These are phyloP conservation scores for Apodemus speciosus DNA, from an alignment of 2,113 vertebrate species.

Conservation along the genomic window DNA sequence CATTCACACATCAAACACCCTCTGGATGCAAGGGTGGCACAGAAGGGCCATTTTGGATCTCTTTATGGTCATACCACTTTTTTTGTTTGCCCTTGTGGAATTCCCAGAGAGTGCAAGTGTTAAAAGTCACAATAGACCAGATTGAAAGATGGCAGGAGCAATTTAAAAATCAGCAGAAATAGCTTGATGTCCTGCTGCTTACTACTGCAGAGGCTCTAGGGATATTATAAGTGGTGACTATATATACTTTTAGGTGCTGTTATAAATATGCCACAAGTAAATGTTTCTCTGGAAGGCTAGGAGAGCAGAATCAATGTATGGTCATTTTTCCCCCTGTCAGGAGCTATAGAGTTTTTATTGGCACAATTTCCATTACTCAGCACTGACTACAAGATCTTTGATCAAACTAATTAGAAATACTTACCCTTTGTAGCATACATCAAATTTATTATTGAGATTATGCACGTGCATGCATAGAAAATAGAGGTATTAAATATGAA, in stretches of 20 bases:
- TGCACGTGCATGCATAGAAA: conserved; percentile 67
- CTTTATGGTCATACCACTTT: not conserved
- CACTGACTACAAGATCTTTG: conserved; percentile 80
- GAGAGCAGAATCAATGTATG: conserved; percentile 68
- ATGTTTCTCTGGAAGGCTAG: conserved; percentile 71
- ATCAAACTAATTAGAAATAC: conserved; percentile 84
- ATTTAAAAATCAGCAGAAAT: conserved; percentile 63
- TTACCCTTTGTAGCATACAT: conserved; percentile 80
- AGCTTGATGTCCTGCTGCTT: conserved; percentile 44
- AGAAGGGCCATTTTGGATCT: not conserved
- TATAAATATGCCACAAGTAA: conserved; percentile 81
- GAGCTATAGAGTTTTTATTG: conserved; percentile 83
- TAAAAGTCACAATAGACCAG: conserved; percentile 55
- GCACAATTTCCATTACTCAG: conserved; percentile 81
- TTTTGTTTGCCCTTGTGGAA: not conserved
- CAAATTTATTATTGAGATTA: conserved; percentile 83
- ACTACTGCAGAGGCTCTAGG: conserved; percentile 59
- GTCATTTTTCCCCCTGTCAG: conserved; percentile 70
- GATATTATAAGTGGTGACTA: conserved; percentile 72
- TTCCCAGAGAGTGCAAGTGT: conserved; percentile 35
- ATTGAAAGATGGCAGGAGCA: conserved; percentile 31
- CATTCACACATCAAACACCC: conserved; percentile 1
- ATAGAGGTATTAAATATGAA: conserved; percentile 80
- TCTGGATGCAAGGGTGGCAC: not conserved
- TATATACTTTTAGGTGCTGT: conserved; percentile 69